phyloP scores from a whole-genome alignment of 2,797 vertebrate genomes.

The Corythornis leucogaster region DNA sequence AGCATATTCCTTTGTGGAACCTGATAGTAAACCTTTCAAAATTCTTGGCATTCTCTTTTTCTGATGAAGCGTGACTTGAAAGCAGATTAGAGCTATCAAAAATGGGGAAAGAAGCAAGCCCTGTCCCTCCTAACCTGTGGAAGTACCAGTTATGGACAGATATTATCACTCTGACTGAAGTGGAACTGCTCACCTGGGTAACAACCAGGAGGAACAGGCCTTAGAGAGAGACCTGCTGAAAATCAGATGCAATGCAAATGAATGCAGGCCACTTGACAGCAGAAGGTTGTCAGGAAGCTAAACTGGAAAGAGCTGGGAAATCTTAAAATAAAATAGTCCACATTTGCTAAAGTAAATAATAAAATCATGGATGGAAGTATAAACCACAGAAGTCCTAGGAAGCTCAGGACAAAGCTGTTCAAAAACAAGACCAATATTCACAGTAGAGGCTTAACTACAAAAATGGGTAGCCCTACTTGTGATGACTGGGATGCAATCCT shows the following conservation, averaged over 20 bases:
- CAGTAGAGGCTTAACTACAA: neutral
- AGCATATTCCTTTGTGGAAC: slow-evolving; percentile 24
- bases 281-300: slow-evolving; percentile 54
- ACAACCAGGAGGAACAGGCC: neutral
- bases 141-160: slow-evolving; percentile 34
- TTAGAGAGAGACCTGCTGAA: slow-evolving; percentile 33
- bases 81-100: neutral
- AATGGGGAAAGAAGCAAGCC: neutral
- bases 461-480: neutral
- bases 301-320: neutral
- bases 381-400: neutral
- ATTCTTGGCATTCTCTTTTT: slow-evolving; percentile 23
- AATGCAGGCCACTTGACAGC: slow-evolving; percentile 28
- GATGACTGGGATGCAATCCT: neutral
- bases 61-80: slow-evolving; percentile 1
- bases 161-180: neutral
- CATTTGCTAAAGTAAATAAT: neutral
- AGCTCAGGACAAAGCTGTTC: neutral
- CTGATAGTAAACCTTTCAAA: slow-evolving; percentile 37
- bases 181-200: slow-evolving; percentile 41
- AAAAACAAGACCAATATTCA: neutral
- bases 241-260: neutral
- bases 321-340: neutral
- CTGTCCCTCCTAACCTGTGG: neutral
- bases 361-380: neutral